These are phyloP conservation scores for Knipowitschia caucasica DNA, from an alignment of 2,797 vertebrate species.

Conservation along the genomic window DNA sequence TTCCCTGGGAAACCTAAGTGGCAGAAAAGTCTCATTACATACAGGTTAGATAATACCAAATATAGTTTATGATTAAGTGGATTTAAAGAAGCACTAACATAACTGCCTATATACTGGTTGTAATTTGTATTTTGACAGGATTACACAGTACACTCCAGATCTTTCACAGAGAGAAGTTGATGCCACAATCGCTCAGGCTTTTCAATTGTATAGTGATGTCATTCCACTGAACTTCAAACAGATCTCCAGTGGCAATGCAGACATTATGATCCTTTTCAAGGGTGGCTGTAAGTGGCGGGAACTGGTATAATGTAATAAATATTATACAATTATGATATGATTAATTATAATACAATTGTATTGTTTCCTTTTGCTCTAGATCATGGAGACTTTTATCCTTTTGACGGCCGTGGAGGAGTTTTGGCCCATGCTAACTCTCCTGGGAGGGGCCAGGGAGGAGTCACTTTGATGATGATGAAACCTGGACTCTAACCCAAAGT, in stretches of 20 bases:
- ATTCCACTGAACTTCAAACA: constrained; percentile 70
- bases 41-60: constrained; percentile 67
- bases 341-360: neutral
- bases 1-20: constrained; percentile 62
- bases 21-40: constrained; percentile 72
- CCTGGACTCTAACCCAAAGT: constrained; percentile 71
- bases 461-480: constrained; percentile 88
- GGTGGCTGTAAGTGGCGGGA: constrained; percentile 47
- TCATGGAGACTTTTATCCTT: constrained; percentile 80
- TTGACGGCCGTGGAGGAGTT: constrained; percentile 74
- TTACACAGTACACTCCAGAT: constrained; percentile 54
- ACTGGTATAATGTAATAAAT: no score
- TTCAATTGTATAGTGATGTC: constrained; percentile 70
- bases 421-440: constrained; percentile 85
- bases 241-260: constrained; percentile 55
- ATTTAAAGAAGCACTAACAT: no score
- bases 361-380: constrained; percentile 22
- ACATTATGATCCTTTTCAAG: constrained; percentile 75
- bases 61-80: no score
- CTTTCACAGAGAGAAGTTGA: constrained; percentile 44
- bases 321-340: neutral
- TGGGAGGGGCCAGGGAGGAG: constrained; percentile 73
- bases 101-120: neutral
- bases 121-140: constrained; percentile 37
- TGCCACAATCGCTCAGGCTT: constrained; percentile 61